These are phyloP conservation scores for Parapsyche elsis DNA, from an alignment of 1,140 invertebrate genomes.

Conservation along the genomic window DNA sequence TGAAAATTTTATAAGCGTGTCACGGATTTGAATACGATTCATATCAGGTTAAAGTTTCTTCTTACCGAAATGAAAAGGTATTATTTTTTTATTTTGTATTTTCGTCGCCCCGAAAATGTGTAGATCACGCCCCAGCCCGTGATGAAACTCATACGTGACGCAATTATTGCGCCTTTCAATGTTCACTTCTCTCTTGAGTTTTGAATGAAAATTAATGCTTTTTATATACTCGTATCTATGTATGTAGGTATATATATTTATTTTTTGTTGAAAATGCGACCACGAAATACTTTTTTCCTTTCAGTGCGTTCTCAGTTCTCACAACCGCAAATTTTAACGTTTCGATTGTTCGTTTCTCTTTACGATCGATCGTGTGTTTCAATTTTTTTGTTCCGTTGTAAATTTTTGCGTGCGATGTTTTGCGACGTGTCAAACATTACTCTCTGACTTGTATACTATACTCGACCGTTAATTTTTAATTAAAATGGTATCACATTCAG, in stretches of 20 bases:
- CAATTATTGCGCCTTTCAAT: constrained; percentile 14
- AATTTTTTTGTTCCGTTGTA: no score
- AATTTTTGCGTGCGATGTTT: no score
- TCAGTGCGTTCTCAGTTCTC: no score
- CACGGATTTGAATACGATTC: neutral
- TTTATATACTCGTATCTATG: no score
- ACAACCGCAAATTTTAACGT: no score
- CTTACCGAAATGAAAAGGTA: neutral
- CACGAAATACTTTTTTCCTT: no score
- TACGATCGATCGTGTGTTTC: no score
- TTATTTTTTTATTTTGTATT: constrained; percentile 3
- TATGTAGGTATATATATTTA: neutral
- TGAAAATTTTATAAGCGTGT: constrained; percentile 1
- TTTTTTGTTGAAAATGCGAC: neutral
- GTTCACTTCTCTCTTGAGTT: neutral
- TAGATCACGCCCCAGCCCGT: constrained; percentile 5
- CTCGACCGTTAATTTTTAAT: no score
- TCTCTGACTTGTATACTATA: no score
- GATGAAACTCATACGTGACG: constrained; percentile 15
- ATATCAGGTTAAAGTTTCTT: neutral
- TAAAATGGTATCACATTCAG: no score
- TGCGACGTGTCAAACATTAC: no score
- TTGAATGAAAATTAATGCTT: neutral
- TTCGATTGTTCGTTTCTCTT: no score
- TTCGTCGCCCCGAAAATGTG: neutral